Percentiles rank a stretch among this genome's conserved stretches.
phyloP scores from a whole-genome alignment of 2,888 invertebrate genomes.

The Phengaris arion region DNA sequence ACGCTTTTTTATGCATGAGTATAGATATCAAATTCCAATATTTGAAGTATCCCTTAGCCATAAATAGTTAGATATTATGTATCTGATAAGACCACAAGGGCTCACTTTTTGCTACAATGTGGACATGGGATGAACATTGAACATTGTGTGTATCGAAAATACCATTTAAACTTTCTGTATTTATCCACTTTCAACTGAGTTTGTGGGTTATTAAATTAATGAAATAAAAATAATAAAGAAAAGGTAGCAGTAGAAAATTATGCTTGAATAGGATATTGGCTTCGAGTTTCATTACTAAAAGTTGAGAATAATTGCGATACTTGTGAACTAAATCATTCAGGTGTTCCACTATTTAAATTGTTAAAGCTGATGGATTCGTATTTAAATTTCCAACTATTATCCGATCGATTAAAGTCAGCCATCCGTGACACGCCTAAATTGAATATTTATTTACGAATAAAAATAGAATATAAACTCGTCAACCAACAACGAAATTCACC shows the following conservation, averaged over 20 bases:
- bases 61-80: neutral
- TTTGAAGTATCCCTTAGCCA: neutral
- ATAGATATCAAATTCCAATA: neutral
- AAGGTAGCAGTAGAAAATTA: too few species aligned
- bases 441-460: constrained; percentile 19
- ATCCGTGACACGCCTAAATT: constrained; percentile 12
- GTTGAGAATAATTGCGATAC: too few species aligned
- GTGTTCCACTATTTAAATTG: neutral
- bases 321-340: neutral
- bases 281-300: too few species aligned
- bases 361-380: neutral
- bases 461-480: constrained; percentile 7
- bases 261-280: too few species aligned
- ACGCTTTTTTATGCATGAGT: neutral
- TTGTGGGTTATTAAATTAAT: too few species aligned
- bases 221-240: too few species aligned
- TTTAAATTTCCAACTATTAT: constrained; percentile 10
- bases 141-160: neutral
- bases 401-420: constrained; percentile 14
- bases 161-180: neutral
- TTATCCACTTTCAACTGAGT: too few species aligned
- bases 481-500: neutral
- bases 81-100: neutral
- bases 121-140: neutral
- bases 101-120: neutral